phyloP scores from a whole-genome alignment of 2,797 vertebrate genomes.

The Peromyscus eremicus region DNA sequence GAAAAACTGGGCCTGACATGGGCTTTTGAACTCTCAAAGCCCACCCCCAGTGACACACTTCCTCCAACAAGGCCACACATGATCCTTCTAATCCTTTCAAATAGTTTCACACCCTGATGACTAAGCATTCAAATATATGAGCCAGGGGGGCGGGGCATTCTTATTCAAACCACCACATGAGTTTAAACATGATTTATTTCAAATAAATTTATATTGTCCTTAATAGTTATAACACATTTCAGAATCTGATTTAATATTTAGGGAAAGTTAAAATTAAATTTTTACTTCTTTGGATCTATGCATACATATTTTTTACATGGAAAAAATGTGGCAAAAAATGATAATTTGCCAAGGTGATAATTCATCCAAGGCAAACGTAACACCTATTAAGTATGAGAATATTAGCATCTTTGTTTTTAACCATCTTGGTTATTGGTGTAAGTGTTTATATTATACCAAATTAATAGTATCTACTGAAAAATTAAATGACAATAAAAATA shows the following conservation, averaged over 20 bases:
- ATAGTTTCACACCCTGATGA: not conserved
- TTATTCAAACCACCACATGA: not conserved
- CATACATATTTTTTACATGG: slow-evolving; percentile 33
- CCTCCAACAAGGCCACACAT: not conserved
- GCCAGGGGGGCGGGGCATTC: not conserved
- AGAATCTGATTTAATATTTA: slow-evolving; percentile 61
- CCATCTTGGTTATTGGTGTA: slow-evolving; percentile 25
- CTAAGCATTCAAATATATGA: not conserved
- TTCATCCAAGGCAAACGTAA: slow-evolving; percentile 52
- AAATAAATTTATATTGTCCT: slow-evolving; percentile 8
- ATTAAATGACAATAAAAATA: slow-evolving; percentile 24
- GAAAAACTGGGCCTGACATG: not conserved
- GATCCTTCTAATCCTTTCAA: not conserved
- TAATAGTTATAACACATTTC: slow-evolving; percentile 41
- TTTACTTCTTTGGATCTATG: slow-evolving; percentile 11
- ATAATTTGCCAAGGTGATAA: slow-evolving; percentile 63
- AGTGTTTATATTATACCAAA: slow-evolving; percentile 62
- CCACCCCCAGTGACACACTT: not conserved
- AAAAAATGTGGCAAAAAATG: slow-evolving; percentile 43
- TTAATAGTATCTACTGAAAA: slow-evolving; percentile 4
- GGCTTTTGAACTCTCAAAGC: not conserved
- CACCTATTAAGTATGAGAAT: slow-evolving; percentile 57
- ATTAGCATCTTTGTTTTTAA: slow-evolving; percentile 37
- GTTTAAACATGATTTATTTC: slow-evolving; percentile 45
- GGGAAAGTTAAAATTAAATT: slow-evolving; percentile 48